These are phyloP conservation scores for Turdus rufiventris DNA, from an alignment of 2,113 vertebrate genomes.

Conservation along the genomic window DNA sequence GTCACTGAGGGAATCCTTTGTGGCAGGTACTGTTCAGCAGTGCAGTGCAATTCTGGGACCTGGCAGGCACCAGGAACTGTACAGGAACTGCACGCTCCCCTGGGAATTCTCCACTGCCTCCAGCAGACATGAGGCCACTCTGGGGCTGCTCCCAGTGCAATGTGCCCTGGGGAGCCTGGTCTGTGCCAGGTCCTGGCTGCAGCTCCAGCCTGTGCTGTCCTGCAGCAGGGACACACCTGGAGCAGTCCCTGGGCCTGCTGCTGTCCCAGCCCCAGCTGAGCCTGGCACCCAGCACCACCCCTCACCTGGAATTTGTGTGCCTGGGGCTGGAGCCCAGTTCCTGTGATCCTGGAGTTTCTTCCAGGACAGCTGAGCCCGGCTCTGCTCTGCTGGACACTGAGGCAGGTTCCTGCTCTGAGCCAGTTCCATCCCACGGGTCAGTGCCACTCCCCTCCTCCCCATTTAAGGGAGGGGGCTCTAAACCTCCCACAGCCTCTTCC, in stretches of 20 bases:
- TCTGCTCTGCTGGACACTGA: not conserved
- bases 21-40: not conserved
- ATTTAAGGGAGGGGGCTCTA: constrained; percentile 35
- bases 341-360: not conserved
- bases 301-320: constrained; percentile 54
- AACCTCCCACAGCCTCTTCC: not conserved
- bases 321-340: not conserved
- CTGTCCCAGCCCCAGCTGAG: not conserved
- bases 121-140: accelerated
- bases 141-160: not conserved
- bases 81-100: not conserved
- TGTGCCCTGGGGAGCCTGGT: not conserved
- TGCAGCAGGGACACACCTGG: not conserved
- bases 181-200: not conserved
- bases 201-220: not conserved
- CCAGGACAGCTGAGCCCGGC: not conserved
- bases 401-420: not conserved
- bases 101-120: not conserved
- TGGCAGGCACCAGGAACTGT: not conserved
- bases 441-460: not conserved
- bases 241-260: not conserved
- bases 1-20: not conserved
- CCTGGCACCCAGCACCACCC: not conserved
- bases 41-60: not conserved
- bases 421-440: not conserved